Percentiles rank a stretch among this genome's conserved stretches.
Evolutionary conservation across 2,888 invertebrate genomes (phyloP).

Genomic region (Helobdella robusta): DNA sequence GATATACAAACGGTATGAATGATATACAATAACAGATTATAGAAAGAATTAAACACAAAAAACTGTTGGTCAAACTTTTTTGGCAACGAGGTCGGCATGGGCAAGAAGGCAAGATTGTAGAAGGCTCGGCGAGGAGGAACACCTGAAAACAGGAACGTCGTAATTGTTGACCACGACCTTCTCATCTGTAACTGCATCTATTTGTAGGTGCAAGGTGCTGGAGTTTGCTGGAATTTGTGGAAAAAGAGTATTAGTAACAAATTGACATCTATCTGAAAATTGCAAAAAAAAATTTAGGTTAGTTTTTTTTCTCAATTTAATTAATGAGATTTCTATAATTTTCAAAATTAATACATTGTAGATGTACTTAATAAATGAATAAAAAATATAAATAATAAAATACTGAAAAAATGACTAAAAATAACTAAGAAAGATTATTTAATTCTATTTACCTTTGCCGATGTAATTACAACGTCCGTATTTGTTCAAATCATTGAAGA

Average conservation of each 20-base stretch:
- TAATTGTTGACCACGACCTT: neutral
- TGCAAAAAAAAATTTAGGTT: neutral
- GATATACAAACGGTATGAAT: no score
- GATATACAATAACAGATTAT: neutral
- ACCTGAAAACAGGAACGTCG: conserved; percentile 15
- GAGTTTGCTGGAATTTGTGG: conserved; percentile 8
- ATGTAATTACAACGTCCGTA: conserved; percentile 61
- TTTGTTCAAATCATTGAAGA: conserved; percentile 71
- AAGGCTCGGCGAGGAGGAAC: neutral
- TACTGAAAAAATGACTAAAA: neutral
- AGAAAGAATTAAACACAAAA: neutral
- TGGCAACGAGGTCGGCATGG: conserved; percentile 12
- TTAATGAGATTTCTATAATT: neutral
- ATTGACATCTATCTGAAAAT: no score
- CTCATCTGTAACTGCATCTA: neutral
- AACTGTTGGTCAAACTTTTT: neutral
- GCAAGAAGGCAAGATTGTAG: neutral
- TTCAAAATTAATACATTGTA: neutral
- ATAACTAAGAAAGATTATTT: no score
- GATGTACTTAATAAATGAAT: neutral
- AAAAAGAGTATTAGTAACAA: neutral
- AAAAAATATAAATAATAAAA: neutral
- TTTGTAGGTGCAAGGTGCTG: conserved; percentile 13
- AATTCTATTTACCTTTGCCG: no score
- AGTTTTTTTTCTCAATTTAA: neutral